Percentiles rank a stretch among this genome's conserved stretches.
Evolutionary conservation across 2,113 vertebrate genomes (phyloP).

Genomic region (Psittacula cyanocephala): DNA sequence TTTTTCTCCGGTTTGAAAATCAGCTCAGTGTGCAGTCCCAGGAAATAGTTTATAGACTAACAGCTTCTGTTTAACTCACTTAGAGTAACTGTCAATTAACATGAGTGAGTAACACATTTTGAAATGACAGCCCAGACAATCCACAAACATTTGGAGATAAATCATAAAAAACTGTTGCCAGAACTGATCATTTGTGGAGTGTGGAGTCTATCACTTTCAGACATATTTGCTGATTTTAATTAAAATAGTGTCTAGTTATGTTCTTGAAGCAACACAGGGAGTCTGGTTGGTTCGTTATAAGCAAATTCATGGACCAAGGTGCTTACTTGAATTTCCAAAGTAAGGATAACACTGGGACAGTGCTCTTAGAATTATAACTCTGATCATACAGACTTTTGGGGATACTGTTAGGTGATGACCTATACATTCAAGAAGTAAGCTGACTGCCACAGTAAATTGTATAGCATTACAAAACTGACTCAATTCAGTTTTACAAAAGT

Average conservation of each 20-base stretch:
- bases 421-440: neutral
- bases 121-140: constrained; percentile 39
- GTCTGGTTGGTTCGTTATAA: neutral
- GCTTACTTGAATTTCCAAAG: neutral
- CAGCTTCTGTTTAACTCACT: constrained; percentile 26
- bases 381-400: neutral
- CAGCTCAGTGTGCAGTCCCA: neutral
- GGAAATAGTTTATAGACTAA: neutral
- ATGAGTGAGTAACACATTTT: constrained; percentile 12
- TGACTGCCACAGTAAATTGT: neutral
- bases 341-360: neutral
- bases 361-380: neutral
- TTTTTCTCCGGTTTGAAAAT: neutral
- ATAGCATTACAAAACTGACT: neutral
- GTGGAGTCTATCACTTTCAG: constrained; percentile 33
- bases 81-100: neutral
- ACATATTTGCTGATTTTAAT: constrained; percentile 54
- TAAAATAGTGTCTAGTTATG: neutral
- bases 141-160: constrained; percentile 47
- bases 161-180: constrained; percentile 27
- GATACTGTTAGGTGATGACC: neutral
- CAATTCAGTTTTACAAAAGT: neutral
- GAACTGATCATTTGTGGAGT: constrained; percentile 35
- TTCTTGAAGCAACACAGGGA: neutral
- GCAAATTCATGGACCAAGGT: neutral